Evolutionary conservation across 2,797 vertebrate species (phyloP).

Genomic region (Sebastes steindachneri): DNA sequence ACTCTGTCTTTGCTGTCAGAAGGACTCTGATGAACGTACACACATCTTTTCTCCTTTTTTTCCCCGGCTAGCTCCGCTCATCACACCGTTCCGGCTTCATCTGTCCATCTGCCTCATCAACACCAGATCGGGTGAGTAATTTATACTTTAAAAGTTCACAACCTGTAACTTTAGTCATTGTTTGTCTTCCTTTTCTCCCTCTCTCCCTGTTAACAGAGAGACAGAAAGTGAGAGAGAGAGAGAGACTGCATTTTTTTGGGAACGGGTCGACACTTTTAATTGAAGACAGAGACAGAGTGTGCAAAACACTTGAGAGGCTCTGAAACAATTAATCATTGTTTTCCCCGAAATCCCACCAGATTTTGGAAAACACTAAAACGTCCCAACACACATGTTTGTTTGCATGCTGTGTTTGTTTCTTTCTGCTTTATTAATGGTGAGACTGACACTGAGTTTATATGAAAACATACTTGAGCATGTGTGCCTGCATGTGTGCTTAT

Average conservation of each 20-base stretch:
- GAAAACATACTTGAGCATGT: conserved; percentile 52
- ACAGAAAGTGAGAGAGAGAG: not conserved
- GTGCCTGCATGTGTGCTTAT: conserved; percentile 71
- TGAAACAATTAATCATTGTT: conserved; percentile 51
- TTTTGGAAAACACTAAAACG: conserved; percentile 51
- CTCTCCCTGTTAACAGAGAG: conserved; percentile 20
- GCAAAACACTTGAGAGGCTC: conserved; percentile 42
- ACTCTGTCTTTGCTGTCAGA: conserved; percentile 78
- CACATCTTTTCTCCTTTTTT: conserved; percentile 62
- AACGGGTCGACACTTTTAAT: conserved; percentile 62
- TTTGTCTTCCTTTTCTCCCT: conserved; percentile 37
- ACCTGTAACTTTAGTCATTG: conserved; percentile 21
- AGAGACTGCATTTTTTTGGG: conserved; percentile 42
- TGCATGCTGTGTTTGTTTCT: conserved; percentile 52
- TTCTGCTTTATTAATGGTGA: conserved; percentile 29
- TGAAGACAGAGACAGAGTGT: conserved; percentile 70
- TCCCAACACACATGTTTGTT: conserved; percentile 49
- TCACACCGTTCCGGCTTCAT: conserved; percentile 53
- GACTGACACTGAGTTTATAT: conserved; percentile 59
- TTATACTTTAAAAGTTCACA: conserved; percentile 7
- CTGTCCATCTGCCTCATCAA: conserved; percentile 43
- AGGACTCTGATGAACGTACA: conserved; percentile 77
- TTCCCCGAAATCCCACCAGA: conserved; percentile 47
- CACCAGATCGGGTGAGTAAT: conserved; percentile 75
- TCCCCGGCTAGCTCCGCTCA: conserved; percentile 57